Base-by-base conservation (phyloP, 2,113 vertebrate species). In the Thalassarche chlororhynchos region DNA sequence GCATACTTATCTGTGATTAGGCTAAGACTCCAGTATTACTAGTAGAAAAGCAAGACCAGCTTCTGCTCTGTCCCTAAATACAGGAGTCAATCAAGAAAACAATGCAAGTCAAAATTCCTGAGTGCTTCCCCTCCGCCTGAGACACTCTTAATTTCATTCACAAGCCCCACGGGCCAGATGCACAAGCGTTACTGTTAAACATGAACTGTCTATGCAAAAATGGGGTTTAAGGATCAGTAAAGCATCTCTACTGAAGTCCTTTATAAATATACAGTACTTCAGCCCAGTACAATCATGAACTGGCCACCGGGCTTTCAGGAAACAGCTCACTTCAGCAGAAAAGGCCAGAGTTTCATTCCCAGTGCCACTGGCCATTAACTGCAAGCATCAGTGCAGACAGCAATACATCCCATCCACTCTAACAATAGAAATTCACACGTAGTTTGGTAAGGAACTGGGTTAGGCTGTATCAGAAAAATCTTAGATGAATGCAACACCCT, bases 251-350 rank as follows among this genome's bases (percentile, higher is more conserved):
- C 71, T 90, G 42, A 92, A 95, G 52, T 87, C 75, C 61, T 87
- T 90, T 49, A 92, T 65, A 93, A 96, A 93, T 49, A 90, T 42
- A 94, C 87, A 92, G 91, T 87, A 94, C 89, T 85, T 90, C 51
- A 92, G 72, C 44, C 69, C 72, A 89, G 77, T n/a, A 70, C 28
- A 90, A 90, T 79, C 57, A 34, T 18, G 52, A 84, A 57, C 36
- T 61, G 68, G 82, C 54, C 85, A 72, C 61, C 71, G 52, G 40
- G 70, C 69, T 92, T 95, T 72, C 74, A 86, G 52, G 44, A 49
- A 69, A 76, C 21, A 47, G 51, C 55, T 91, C 57, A 1, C 19
- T 81, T 80, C 17, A 77, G 47, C 81, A 92, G 55, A 46, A 81
- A 84, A 91, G 66, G 70, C 46, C 65, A 83, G 79, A 90, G 46